Conservation (phyloP, 1,140 invertebrate genomes). For the Epicauta chinensis region DNA sequence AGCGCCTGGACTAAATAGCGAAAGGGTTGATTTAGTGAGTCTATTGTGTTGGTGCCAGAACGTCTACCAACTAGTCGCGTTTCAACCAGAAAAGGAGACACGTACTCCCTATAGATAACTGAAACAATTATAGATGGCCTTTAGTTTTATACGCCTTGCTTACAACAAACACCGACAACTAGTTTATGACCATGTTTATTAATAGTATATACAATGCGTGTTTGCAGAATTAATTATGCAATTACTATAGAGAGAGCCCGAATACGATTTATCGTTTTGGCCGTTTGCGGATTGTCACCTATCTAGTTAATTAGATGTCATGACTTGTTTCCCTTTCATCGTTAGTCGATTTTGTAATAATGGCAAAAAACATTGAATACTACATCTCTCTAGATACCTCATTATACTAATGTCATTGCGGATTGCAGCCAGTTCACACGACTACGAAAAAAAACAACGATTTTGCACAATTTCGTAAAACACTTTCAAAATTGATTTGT, state of each 20-base stretch:
- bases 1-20: too few species aligned
- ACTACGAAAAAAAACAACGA: too few species aligned
- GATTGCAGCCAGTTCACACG: too few species aligned
- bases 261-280: constrained; percentile 18
- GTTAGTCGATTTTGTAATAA: too few species aligned
- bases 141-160: constrained; percentile 15
- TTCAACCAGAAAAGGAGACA: constrained; percentile 25
- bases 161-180: constrained; percentile 16
- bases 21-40: constrained; percentile 28
- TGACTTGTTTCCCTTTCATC: too few species aligned
- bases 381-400: too few species aligned
- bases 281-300: background rate
- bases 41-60: constrained; percentile 29
- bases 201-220: constrained; percentile 26
- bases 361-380: too few species aligned
- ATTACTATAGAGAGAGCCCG: constrained; percentile 19
- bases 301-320: too few species aligned
- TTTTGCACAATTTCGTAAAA: too few species aligned
- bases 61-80: constrained; percentile 21
- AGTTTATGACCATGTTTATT: constrained; percentile 27
- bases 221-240: constrained; percentile 27
- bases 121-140: constrained; percentile 23
- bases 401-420: too few species aligned
- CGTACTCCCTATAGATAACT: constrained; percentile 19
- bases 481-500: too few species aligned